Evolutionary conservation across 1,140 invertebrate species (phyloP), one percentile per base, ranked within the genome.

Genomic region (Thaumetopoea pityocampa): DNA sequence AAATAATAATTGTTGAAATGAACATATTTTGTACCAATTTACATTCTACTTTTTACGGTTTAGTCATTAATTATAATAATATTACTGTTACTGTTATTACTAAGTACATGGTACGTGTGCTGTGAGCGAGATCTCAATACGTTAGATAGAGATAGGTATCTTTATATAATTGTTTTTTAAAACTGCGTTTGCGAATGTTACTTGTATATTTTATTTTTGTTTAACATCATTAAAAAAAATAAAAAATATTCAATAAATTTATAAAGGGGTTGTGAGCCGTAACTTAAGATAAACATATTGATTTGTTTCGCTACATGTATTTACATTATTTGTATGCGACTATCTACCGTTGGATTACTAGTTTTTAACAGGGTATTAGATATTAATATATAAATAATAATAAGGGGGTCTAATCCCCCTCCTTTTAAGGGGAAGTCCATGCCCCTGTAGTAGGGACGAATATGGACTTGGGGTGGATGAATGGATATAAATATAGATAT

Each of bases 41-140:
- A 41, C n/a, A 23, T 19, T 18, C 20, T 23, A 32, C 32, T 29
- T 30, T 12, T 32, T 23, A 32, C 10, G 20, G 9, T 11, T 24
- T 26, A 37, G 34, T 48, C 26, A n/a, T 29, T 20, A 42, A 16
- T 10, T 24, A 14, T 23, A 33, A 46, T 23, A 42, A 42, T 35
- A 36, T 36, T 42, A 40, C 23, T 24, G 26, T 34, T 42, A 33
- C 30, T 30, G 14, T 44, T 30, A 20, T 45, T 33, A 34, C 28
- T 33, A 14, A 22, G 29, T 35, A 30, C 12, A 24, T 35, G 18
- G 22, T 58, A 51, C 46, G 40, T 44, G 72, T 59, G 72, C 69
- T 77, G 72, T 77, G 69, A 77, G 63, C 42, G 52, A 57, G 72
- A 76, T 76, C 71, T 76, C 72, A 66, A 62, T 36, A 54, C 26